These are phyloP conservation scores for Acheta domesticus DNA, from an alignment of 2,888 invertebrate species.

Conservation along the genomic window DNA sequence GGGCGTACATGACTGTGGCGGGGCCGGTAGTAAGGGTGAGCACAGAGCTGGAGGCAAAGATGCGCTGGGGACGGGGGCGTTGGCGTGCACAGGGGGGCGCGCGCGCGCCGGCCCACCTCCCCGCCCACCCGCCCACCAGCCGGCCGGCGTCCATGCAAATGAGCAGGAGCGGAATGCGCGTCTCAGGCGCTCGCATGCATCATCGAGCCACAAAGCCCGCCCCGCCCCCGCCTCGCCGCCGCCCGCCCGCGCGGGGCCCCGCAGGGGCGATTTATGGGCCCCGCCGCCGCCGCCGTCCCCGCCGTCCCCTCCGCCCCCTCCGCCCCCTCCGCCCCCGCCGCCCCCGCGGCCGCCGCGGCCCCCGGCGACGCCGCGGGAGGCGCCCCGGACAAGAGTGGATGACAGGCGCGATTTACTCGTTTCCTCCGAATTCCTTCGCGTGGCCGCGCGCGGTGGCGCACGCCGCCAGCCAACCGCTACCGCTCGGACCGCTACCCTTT, in stretches of 20 bases:
- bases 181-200: background rate
- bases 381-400: slow-evolving; percentile 45
- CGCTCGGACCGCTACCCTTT: too few species aligned
- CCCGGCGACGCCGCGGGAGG: background rate
- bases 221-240: slow-evolving; percentile 41
- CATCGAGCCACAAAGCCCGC: background rate
- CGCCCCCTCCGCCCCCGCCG: slow-evolving; percentile 41
- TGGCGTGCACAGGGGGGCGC: background rate
- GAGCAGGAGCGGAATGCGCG: background rate
- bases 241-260: slow-evolving; percentile 34
- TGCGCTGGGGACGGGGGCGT: too few species aligned
- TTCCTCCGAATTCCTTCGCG: background rate
- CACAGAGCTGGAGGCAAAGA: too few species aligned
- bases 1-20: too few species aligned
- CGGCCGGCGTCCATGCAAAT: background rate
- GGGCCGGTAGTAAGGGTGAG: too few species aligned
- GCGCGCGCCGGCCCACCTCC: background rate
- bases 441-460: background rate
- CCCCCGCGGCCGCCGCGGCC: slow-evolving; percentile 35
- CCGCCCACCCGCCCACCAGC: background rate
- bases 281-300: slow-evolving; percentile 41
- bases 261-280: slow-evolving; percentile 30
- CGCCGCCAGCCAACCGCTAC: too few species aligned
- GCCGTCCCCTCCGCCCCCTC: slow-evolving; percentile 35
- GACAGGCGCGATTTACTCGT: slow-evolving; percentile 8